Conservation (phyloP, 1,140 invertebrate genomes). For the Chionoecetes opilio region DNA sequence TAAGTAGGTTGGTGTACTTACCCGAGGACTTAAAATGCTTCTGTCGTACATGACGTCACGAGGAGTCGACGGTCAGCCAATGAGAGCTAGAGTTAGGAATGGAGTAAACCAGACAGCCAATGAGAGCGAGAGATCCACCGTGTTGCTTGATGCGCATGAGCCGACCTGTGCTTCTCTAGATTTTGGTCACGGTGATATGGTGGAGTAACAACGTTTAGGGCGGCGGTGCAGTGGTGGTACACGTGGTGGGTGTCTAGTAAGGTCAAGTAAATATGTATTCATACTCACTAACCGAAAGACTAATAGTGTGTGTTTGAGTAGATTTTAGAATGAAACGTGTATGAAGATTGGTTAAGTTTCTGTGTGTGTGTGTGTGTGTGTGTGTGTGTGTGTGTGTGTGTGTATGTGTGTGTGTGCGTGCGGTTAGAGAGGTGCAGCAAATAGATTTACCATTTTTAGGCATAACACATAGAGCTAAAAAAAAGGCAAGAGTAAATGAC, state of each 20-base stretch:
- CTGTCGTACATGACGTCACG: too few relatives aligned
- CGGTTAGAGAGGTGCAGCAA: not conserved
- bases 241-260: not conserved
- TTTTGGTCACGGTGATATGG: too few relatives aligned
- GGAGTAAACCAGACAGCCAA: too few relatives aligned
- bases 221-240: not conserved
- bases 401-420: not conserved
- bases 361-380: conserved; percentile 15
- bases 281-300: not conserved
- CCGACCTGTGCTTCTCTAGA: too few relatives aligned
- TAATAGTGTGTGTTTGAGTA: not conserved
- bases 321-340: not conserved
- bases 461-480: not conserved
- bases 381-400: conserved; percentile 18
- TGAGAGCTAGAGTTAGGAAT: too few relatives aligned
- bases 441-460: not conserved
- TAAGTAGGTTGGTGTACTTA: too few relatives aligned
- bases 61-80: too few relatives aligned
- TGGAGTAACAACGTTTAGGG: too few relatives aligned
- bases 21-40: too few relatives aligned
- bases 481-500: not conserved
- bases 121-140: too few relatives aligned
- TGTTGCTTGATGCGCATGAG: too few relatives aligned
- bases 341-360: not conserved
- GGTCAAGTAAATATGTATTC: not conserved